Evolutionary conservation across 2,888 invertebrate species (phyloP), one percentile per base, ranked within the genome.

Genomic region (Andrena bucephala): DNA sequence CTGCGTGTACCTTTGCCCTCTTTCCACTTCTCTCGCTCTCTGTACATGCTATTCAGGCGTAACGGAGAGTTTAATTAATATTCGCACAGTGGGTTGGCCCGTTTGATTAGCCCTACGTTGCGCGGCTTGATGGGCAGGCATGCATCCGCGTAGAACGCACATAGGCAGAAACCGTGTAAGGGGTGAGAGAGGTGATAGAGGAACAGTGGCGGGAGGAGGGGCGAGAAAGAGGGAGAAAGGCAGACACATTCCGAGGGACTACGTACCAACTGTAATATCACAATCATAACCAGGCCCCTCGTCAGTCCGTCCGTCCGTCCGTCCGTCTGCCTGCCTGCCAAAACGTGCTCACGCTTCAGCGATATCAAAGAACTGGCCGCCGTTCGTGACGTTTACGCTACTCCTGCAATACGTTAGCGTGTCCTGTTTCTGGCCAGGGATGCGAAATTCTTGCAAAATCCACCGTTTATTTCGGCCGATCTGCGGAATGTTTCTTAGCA

Each of bases 341-440:
- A 92, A 93, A 92, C 93, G 92, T 92, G 92, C 92, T 94, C 90
- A 94, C 94, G 94, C 93, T 94, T 92, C 91, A 93, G 89, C 93
- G 93, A 90, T 94, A 94, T 94, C 94, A 94, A 94, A 94, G 94
- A 94, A 93, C 92, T 90, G 77, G 74, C 79, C 79, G 82, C 72
- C 85, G 85, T 85, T 81, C 86, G 85, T 82, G 84, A 87, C 87
- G 88, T 88, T 88, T 85, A 85, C 85, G 84, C 79, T 87, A 80
- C 78, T 62, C 76, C 76, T 77, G 59, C 63, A 72, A 59, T 77
- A 75, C 67, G 70, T 76, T 65, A 29, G 31, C 80, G 48, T 75
- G 80, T 82, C 80, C 86, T 65, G 77, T 77, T 77, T 62, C 85
- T 69, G 68, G 52, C 62, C 75, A 67, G 33, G 71, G 69, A 67